These are phyloP conservation scores for Aptenodytes patagonicus DNA, from an alignment of 2,113 vertebrate genomes.

Conservation along the genomic window DNA sequence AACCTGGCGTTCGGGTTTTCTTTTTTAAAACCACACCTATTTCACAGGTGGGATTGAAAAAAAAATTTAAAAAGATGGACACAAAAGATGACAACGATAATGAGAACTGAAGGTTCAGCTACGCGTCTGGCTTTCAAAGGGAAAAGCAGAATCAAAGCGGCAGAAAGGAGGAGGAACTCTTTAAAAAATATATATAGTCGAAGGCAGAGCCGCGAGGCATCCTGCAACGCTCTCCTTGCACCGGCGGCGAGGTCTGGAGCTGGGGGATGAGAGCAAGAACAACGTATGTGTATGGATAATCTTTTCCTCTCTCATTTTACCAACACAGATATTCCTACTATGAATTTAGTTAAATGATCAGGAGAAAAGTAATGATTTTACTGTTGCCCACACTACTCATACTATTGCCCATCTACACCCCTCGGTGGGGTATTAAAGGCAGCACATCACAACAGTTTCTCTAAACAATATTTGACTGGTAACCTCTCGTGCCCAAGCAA, in stretches of 20 bases:
- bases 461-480: not conserved
- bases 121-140: not conserved
- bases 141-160: not conserved
- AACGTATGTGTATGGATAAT: fast-evolving
- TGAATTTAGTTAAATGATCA: not conserved
- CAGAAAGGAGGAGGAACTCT: not conserved
- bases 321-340: not conserved
- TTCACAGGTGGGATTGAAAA: not conserved
- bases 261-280: not conserved
- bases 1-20: not conserved
- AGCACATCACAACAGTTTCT: not conserved
- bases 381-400: not conserved
- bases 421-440: not conserved
- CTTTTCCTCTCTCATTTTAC: not conserved
- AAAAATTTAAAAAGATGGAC: not conserved
- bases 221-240: not conserved
- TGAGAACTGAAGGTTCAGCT: not conserved
- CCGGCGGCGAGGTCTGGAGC: not conserved
- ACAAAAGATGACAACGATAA: not conserved
- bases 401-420: not conserved
- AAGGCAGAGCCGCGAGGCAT: not conserved
- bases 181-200: not conserved
- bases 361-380: not conserved
- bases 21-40: not conserved
- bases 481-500: not conserved